Percentiles rank a stretch among this genome's conserved stretches.
Conservation (phyloP, 2,888 invertebrate genomes). For the Parnassius smintheus region DNA sequence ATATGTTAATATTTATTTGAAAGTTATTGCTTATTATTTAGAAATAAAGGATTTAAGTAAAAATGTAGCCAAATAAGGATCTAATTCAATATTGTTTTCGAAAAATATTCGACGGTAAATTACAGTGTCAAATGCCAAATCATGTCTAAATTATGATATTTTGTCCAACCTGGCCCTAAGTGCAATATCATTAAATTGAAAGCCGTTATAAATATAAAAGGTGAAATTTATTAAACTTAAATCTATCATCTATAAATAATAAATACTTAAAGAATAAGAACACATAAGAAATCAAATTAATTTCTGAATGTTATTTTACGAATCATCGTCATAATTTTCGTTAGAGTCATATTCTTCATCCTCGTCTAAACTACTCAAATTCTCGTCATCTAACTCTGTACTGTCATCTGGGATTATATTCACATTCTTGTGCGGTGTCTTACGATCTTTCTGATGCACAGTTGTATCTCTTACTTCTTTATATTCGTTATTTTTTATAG, state of each 20-base stretch:
- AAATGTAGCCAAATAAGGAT: too few relatives aligned
- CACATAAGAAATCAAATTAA: not conserved
- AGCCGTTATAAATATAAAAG: not conserved
- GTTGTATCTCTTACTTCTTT: conserved; percentile 30
- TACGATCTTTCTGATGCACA: conserved; percentile 29
- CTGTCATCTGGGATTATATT: conserved; percentile 35
- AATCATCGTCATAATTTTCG: not conserved
- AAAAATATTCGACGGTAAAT: too few relatives aligned
- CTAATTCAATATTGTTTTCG: too few relatives aligned
- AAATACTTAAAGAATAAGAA: conserved; percentile 19
- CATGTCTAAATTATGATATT: too few relatives aligned
- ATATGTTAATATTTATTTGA: too few relatives aligned
- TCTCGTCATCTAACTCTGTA: conserved; percentile 42
- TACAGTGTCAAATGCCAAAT: too few relatives aligned
- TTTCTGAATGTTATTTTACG: not conserved
- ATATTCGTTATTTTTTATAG: conserved; percentile 26
- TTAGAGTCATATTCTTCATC: conserved; percentile 31
- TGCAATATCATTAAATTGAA: not conserved
- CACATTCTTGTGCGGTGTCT: conserved; percentile 28
- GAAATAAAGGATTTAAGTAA: too few relatives aligned
- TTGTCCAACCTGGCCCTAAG: not conserved
- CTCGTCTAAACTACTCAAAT: conserved; percentile 32
- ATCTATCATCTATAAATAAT: conserved; percentile 4
- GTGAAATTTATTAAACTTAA: conserved; percentile 5
- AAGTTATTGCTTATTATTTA: too few relatives aligned